Percentiles rank a stretch among this genome's conserved stretches.
phyloP scores from a whole-genome alignment of 2,113 vertebrate genomes.

The Vulpes ferrilata region DNA sequence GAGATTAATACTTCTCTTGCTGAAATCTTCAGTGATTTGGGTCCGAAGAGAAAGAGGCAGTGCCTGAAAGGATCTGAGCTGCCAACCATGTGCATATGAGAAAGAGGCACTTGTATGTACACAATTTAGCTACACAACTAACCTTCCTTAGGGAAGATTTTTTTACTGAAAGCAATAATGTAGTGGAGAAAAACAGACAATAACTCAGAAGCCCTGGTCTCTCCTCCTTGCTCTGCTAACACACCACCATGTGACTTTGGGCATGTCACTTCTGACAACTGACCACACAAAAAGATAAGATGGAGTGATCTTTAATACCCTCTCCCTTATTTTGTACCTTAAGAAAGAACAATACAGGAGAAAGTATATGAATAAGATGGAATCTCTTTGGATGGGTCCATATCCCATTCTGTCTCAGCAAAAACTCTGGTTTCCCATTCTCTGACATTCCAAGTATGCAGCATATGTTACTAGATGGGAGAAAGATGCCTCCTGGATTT shows the following conservation, averaged over 20 bases:
- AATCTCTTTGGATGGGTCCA: not conserved
- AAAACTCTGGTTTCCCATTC: not conserved
- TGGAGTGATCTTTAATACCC: not conserved
- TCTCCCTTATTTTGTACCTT: not conserved
- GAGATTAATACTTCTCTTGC: not conserved
- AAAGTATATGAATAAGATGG: not conserved
- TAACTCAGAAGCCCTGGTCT: not conserved
- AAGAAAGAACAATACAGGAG: not conserved
- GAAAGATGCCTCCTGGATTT: not conserved
- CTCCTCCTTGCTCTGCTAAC: not conserved
- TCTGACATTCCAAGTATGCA: not conserved
- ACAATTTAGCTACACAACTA: not conserved
- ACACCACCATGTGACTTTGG: not conserved
- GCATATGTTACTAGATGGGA: not conserved
- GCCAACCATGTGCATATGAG: not conserved
- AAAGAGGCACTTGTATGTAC: not conserved
- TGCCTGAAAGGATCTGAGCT: not conserved
- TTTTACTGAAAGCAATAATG: not conserved
- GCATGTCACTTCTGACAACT: not conserved
- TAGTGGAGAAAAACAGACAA: not conserved
- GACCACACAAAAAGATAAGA: not conserved
- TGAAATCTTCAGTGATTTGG: not conserved
- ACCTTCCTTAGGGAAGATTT: not conserved
- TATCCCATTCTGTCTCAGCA: not conserved
- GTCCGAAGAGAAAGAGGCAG: not conserved